Base-by-base conservation (phyloP, 2,888 invertebrate genomes). In the Biston betularia region DNA sequence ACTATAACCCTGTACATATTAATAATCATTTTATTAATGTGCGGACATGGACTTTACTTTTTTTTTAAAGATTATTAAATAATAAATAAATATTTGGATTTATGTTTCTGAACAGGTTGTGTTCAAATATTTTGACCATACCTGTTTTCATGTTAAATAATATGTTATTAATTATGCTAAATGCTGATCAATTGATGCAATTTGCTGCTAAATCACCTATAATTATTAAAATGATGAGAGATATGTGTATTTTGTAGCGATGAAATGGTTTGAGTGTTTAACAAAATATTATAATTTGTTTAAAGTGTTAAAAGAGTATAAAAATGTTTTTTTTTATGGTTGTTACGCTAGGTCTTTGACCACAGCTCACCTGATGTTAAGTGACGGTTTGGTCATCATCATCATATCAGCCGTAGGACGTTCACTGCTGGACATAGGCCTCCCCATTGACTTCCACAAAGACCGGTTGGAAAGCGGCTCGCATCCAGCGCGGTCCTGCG, bases 21-120 rank as follows among this genome's bases (percentile, higher is more conserved):
- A 38, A 35, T 15, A 38, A 38, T 61, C 34, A 6, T 53, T 33
- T 33, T 48, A 15, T 49, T 40, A 62, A 55, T 35, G 56, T 58
- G 64, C 42, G 24, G 58, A 64, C 64, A 53, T 58, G 38, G 44
- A 58, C 53, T 48, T 64, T 58, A 48, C 35, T 42, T 64, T 10
- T 64, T 10, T 53, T 5, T 46, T 46, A 57, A 44, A 12, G 24
- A 52, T 15, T n/a, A 53, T 53, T 9, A 14, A 56, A 34, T 56
- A 24, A 53, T 34, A n/a, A n/a, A 56, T 34, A 11, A 10, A 54
- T 15, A 42, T 45, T 50, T 38, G 40, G 11, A 50, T 49, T 48
- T 40, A 48, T 40, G 5, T 45, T 15, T n/a, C 34, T 1, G 1
- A 9, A 56, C 45, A 14, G 34, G 48, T 57, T 48, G 38, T 57